Conservation (phyloP, 1,140 invertebrate genomes). For the Thaumatotibia leucotreta region DNA sequence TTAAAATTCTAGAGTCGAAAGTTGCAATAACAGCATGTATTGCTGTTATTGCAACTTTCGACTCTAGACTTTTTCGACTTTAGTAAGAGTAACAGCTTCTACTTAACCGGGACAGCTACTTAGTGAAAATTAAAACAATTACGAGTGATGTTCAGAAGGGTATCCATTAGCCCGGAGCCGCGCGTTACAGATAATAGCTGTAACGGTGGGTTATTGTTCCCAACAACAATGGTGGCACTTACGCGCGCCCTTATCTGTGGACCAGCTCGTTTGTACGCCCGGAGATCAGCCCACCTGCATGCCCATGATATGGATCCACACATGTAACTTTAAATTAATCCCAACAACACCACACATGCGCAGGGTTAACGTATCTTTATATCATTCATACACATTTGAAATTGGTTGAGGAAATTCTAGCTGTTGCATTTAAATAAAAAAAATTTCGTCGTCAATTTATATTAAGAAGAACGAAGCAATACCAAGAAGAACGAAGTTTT, state of each 20-base stretch:
- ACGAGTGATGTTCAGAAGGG: constrained; percentile 42
- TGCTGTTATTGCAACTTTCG: constrained; percentile 20
- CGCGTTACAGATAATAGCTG: constrained; percentile 49
- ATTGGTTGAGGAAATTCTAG: not conserved
- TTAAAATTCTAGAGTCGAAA: no score
- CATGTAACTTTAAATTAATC: constrained; percentile 23
- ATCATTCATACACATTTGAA: not conserved
- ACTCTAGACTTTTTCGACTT: no score
- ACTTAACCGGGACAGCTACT: constrained; percentile 26
- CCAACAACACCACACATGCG: constrained; percentile 26
- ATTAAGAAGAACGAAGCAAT: no score
- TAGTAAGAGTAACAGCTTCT: constrained; percentile 15
- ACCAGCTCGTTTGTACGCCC: constrained; percentile 51
- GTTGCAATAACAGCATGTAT: constrained; percentile 20
- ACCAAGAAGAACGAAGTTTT: no score
- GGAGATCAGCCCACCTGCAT: constrained; percentile 40
- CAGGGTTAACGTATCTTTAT: not conserved
- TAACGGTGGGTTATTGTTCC: constrained; percentile 53
- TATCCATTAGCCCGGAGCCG: constrained; percentile 46
- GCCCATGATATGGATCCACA: constrained; percentile 25
- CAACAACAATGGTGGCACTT: constrained; percentile 53
- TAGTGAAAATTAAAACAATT: constrained; percentile 57
- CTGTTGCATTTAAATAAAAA: no score
- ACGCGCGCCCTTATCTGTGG: constrained; percentile 56
- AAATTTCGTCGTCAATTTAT: no score